phyloP scores from a whole-genome alignment of 2,797 vertebrate genomes.

The Pangasius larnaudii region DNA sequence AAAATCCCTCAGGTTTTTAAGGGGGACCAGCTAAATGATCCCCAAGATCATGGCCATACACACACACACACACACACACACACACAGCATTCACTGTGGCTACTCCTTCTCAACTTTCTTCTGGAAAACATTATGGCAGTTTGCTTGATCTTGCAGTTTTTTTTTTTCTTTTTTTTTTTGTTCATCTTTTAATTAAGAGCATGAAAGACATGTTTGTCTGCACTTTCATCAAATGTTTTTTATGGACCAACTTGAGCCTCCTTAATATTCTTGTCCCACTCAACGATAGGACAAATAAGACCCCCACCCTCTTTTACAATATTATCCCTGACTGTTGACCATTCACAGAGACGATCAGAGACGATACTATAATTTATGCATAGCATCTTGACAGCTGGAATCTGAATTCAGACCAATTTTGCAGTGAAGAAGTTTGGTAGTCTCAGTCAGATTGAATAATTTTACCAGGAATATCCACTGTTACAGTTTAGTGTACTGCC shows the following conservation, averaged over 20 bases:
- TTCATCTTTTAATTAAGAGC: not conserved
- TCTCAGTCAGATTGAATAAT: not conserved
- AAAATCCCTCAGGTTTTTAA: not conserved
- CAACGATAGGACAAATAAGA: not conserved
- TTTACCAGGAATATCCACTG: not conserved
- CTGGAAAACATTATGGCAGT: not conserved
- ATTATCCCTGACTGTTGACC: not conserved
- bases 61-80: not conserved
- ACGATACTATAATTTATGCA: not conserved
- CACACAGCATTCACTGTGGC: not conserved
- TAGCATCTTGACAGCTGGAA: not conserved
- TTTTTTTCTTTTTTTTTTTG: conserved; percentile 24
- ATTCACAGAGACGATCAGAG: no score
- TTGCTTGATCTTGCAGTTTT: conserved; percentile 27
- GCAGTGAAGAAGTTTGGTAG: not conserved
- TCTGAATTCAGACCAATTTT: not conserved
- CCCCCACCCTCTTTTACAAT: not conserved
- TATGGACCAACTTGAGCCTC: conserved; percentile 42
- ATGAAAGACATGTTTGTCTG: conserved; percentile 38
- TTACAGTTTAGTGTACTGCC: not conserved
- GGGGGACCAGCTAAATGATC: not conserved
- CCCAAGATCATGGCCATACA: not conserved
- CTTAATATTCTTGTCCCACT: conserved; percentile 20
- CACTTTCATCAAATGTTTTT: conserved; percentile 35
- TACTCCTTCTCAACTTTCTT: not conserved